A percentile compares a stretch with the other conserved stretches of the same genome.
Conservation (phyloP, 2,888 invertebrate species). For the Drosophila limbata region DNA sequence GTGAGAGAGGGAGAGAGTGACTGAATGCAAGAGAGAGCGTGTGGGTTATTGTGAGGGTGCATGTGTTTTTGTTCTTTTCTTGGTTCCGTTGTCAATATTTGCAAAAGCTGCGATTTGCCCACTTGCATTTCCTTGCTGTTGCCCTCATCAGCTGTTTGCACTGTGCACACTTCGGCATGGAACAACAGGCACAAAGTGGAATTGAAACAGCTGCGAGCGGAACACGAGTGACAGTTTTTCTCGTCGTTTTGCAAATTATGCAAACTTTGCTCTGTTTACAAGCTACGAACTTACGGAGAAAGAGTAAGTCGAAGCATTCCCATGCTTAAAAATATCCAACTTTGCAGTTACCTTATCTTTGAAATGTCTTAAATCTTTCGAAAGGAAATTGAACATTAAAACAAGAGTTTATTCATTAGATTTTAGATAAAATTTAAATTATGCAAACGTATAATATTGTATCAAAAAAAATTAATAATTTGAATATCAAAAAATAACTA, state of each 20-base stretch:
- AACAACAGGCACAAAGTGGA: constrained; percentile 58
- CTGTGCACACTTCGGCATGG: constrained; percentile 42
- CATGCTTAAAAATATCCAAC: constrained; percentile 2
- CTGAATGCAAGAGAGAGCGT: background rate
- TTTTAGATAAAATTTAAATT: background rate
- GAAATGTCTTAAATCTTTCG: background rate
- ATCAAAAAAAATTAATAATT: too few species aligned
- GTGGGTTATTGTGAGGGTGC: constrained; percentile 9
- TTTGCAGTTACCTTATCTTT: background rate
- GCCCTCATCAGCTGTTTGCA: constrained; percentile 60
- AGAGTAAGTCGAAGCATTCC: constrained; percentile 10
- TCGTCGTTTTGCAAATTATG: constrained; percentile 30
- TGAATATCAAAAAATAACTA: too few species aligned
- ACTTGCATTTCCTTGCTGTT: constrained; percentile 65
- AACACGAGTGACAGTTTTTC: constrained; percentile 22
- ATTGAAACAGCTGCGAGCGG: constrained; percentile 53
- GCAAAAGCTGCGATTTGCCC: constrained; percentile 59
- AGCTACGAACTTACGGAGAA: constrained; percentile 1
- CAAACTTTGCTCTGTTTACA: constrained; percentile 34
- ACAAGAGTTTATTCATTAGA: background rate
- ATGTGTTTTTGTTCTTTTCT: constrained; percentile 9
- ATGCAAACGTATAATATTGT: too few species aligned
- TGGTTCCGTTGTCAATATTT: constrained; percentile 52
- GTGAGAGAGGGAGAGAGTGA: constrained; percentile 15
- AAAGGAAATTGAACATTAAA: background rate